Evolutionary conservation across 2,888 invertebrate species (phyloP), one percentile per base, ranked within the genome.

Genomic region (Sipha maydis): DNA sequence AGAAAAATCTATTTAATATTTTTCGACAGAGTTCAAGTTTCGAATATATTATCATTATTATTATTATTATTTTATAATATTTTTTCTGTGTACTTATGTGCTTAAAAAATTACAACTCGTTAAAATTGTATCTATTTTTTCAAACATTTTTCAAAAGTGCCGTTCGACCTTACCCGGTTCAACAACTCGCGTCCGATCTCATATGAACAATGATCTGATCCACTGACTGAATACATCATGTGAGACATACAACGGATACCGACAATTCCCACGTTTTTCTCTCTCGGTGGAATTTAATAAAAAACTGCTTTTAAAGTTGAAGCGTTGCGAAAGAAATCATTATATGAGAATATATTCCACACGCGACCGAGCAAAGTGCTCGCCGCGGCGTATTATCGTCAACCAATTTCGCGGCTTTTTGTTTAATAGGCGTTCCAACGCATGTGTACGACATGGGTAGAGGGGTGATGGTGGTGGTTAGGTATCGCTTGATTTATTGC

Each of bases 401-500:
- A 2, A 31, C 71, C 56, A 38, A 54, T 75, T 75, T 75, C 28
- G 73, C 75, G 75, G 56, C 61, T 61, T 76, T 76, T 83, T 56
- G 34, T 75, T 73, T 28, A 75, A 75, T 61, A 73, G 83, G 54
- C 73, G 83, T 73, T 48, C 31, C 28, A 4, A 19, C 21, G 14
- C 48, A 48, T 14, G 61, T 31, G 71, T 48, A 54, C 31, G 48
- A 54, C 48, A 48, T 14, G 8, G 14, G 8, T 41, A 14, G 14
- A 48, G 31, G 9, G 28, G n/a, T 3, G 56, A 34, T 71, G 54
- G 11, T 31, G 48, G 31, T 25, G 14, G 34, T 41, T 38, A 61
- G 41, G 41, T 67, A 61, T 38, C 41, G 77, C 25, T 85, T 77
- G 76, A 85, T 85, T 85, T 85, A 85, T 85, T 77, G 31, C 67